Evolutionary conservation across 2,797 vertebrate species (phyloP).

Genomic region (Rhincodon typus): DNA sequence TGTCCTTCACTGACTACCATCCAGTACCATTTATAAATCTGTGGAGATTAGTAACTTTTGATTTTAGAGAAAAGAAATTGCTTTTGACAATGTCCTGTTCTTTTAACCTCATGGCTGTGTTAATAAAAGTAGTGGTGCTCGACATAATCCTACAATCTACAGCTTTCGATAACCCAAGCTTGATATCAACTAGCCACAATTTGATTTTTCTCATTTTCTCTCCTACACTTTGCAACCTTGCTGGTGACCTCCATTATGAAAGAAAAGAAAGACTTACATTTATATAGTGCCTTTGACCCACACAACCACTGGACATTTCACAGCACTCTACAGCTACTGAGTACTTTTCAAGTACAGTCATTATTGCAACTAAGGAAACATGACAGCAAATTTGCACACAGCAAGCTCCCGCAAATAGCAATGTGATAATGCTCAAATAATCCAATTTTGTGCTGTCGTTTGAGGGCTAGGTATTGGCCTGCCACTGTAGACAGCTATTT

Average conservation of each 20-base stretch:
- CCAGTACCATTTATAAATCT: slow-evolving; percentile 14
- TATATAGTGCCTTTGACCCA: background rate
- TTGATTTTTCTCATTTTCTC: slow-evolving; percentile 27
- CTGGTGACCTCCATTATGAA: background rate
- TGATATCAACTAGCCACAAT: slow-evolving; percentile 28
- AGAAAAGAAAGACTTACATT: background rate
- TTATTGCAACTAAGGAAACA: background rate
- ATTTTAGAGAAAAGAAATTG: slow-evolving; percentile 11
- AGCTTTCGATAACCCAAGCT: slow-evolving; percentile 27
- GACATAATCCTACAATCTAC: slow-evolving; percentile 22
- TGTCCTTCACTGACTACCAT: slow-evolving; percentile 12
- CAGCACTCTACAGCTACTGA: background rate
- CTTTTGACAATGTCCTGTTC: slow-evolving; percentile 27
- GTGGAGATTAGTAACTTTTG: slow-evolving; percentile 4
- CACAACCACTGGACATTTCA: background rate
- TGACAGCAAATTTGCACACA: background rate
- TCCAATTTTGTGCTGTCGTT: background rate
- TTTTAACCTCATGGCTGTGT: background rate
- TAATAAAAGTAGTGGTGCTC: slow-evolving; percentile 15
- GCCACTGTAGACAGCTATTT: background rate
- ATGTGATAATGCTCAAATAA: background rate
- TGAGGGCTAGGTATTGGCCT: background rate
- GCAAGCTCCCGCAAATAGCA: background rate
- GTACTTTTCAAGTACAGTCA: background rate
- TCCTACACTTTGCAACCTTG: slow-evolving; percentile 22